These are phyloP conservation scores for Syngnathus scovelli DNA, from an alignment of 2,113 vertebrate species.

Conservation along the genomic window DNA sequence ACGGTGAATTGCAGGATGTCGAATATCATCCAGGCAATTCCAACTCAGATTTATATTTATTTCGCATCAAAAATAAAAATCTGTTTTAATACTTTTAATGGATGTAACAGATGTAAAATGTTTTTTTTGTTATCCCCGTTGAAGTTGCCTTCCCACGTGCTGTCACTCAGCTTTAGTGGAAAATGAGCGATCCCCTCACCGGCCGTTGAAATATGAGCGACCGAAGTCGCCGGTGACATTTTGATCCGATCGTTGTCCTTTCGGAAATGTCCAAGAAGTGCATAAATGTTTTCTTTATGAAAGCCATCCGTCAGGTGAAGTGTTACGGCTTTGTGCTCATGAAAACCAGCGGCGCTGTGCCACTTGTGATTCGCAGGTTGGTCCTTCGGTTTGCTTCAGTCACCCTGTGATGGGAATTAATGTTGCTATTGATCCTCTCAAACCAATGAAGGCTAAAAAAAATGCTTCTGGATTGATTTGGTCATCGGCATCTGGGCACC, in stretches of 20 bases:
- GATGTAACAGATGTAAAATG: no score
- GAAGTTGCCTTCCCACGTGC: neutral
- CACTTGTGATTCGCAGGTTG: slow-evolving; percentile 28
- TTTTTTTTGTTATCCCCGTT: neutral
- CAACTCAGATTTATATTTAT: no score
- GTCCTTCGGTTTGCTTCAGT: slow-evolving; percentile 38
- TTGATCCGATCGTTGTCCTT: slow-evolving; percentile 29
- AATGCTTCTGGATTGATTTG: slow-evolving; percentile 5
- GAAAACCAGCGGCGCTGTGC: slow-evolving; percentile 22
- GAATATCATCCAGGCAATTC: no score
- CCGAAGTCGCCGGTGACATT: slow-evolving; percentile 20
- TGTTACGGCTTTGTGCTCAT: slow-evolving; percentile 18
- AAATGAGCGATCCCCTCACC: slow-evolving; percentile 10
- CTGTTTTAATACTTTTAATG: neutral
- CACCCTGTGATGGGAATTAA: slow-evolving; percentile 34
- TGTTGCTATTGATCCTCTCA: slow-evolving; percentile 42
- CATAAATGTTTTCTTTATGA: slow-evolving; percentile 28
- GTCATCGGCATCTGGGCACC: no score
- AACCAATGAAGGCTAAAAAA: slow-evolving; percentile 42
- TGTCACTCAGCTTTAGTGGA: neutral
- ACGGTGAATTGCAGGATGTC: no score
- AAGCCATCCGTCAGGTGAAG: slow-evolving; percentile 21
- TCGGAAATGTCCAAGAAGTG: slow-evolving; percentile 22
- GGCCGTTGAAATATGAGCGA: neutral
- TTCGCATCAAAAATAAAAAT: no score